Conservation (phyloP, 2,113 vertebrate genomes). For the Patagioenas fasciata region DNA sequence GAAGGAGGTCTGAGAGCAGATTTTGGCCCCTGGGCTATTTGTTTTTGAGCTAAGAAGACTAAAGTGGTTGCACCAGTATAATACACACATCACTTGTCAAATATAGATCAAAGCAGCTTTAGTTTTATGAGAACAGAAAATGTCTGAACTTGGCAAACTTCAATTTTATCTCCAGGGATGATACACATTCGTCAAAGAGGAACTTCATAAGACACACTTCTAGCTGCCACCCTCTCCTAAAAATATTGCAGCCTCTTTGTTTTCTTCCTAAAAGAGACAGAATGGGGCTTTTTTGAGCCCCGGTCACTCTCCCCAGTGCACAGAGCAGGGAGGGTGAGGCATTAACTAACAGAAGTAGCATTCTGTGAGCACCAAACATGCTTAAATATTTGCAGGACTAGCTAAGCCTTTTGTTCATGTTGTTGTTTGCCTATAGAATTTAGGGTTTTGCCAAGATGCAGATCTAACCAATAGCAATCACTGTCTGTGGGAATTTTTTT, state of each 20-base stretch:
- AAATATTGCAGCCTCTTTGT: not conserved
- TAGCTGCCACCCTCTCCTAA: constrained; percentile 1
- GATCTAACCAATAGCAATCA: not conserved
- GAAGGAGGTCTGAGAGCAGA: not conserved
- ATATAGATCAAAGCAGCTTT: constrained; percentile 41
- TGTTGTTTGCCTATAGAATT: not conserved
- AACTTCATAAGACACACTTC: not conserved
- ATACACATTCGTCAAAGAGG: not conserved
- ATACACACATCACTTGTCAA: constrained; percentile 54
- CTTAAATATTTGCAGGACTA: not conserved
- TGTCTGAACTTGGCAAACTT: constrained; percentile 20
- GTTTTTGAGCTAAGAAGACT: constrained; percentile 29
- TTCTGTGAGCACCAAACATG: not conserved
- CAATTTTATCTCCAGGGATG: constrained; percentile 21
- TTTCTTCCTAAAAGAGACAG: not conserved
- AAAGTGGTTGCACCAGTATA: constrained; percentile 8
- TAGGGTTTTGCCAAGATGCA: not conserved
- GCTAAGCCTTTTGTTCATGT: not conserved
- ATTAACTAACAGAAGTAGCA: not conserved
- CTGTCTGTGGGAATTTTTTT: not conserved
- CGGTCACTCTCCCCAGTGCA: fast-evolving
- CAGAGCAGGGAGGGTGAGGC: not conserved
- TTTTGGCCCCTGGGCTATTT: constrained; percentile 43
- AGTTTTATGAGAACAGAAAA: constrained; percentile 23
- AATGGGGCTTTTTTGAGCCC: not conserved